Percentiles rank a stretch among this genome's conserved stretches.
phyloP scores from a whole-genome alignment of 2,113 vertebrate species.

The Crotalus tigris region DNA sequence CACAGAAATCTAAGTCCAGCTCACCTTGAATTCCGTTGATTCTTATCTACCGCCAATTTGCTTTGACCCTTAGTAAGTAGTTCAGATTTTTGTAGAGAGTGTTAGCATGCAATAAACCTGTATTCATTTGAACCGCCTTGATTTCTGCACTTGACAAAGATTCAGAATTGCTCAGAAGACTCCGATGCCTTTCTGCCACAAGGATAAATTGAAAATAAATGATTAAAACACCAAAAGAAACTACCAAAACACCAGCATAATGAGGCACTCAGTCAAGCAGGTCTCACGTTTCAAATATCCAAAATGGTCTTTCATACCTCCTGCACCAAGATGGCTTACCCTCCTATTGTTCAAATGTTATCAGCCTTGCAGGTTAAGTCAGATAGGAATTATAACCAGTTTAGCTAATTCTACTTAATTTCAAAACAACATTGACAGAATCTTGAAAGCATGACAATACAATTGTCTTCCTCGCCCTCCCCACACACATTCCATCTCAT shows the following conservation, averaged over 20 bases:
- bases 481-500: neutral
- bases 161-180: neutral
- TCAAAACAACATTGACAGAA: neutral
- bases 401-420: neutral
- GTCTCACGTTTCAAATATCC: neutral
- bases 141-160: neutral
- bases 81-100: neutral
- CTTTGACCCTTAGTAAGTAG: neutral
- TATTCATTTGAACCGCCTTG: neutral
- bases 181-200: no score
- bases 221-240: neutral
- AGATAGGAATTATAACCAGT: neutral
- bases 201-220: neutral
- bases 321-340: neutral
- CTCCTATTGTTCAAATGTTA: neutral
- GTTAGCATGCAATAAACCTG: neutral
- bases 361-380: neutral
- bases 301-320: neutral
- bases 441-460: no score
- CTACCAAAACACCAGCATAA: neutral
- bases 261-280: neutral
- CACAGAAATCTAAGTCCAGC: neutral
- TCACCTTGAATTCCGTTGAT: neutral
- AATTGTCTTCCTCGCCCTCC: no score
- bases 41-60: neutral